Evolutionary conservation across 2,797 vertebrate genomes (phyloP), one percentile per base, ranked within the genome.

Genomic region (Pelochelys cantorii): DNA sequence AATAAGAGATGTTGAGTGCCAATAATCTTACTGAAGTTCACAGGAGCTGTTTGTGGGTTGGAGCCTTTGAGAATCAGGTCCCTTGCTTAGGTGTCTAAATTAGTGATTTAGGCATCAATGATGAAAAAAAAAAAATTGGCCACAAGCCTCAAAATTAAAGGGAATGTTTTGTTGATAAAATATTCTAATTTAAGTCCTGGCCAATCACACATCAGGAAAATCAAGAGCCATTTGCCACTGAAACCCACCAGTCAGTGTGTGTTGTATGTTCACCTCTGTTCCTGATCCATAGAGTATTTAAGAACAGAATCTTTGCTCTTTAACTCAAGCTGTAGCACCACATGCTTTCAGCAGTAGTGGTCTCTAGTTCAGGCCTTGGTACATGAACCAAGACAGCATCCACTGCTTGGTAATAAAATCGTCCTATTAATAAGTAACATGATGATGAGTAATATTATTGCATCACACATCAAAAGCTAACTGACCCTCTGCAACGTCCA

Each of bases 41-140:
- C 53, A 78, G 31, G 55, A 91, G 93, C 77, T 89, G 71, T 31
- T 74, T 56, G n/a, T 78, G 57, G 17, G 71, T 53, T 68, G 65
- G n/a, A 92, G 23, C 29, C 60, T 75, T 65, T 60, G 88, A 87
- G 84, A 93, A 90, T 57, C 81, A 93, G 90, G 79, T 87, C 71
- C 62, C 27, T 84, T 74, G 82, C 42, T 94, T 75, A 74, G 52
- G 23, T 90, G 34, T 14, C 52, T 59, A 90, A 89, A 25, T 68
- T 48, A 56, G 13, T 75, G 68, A 62, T n/a, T 59, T 22, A 68
- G 65, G 65, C 31, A 68, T 68, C 17, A 68, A 34, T 8, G 42
- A 48, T 48, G 20, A n/a, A 68, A 9, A 34, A 31, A 65, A 65
- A 59, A n/a, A 20, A 68, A 34, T 11, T 8, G 4, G 65, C 5